A percentile compares a stretch with the other conserved stretches of the same genome.
phyloP scores from a whole-genome alignment of 2,797 vertebrate genomes.

The Sus cebifrons region DNA sequence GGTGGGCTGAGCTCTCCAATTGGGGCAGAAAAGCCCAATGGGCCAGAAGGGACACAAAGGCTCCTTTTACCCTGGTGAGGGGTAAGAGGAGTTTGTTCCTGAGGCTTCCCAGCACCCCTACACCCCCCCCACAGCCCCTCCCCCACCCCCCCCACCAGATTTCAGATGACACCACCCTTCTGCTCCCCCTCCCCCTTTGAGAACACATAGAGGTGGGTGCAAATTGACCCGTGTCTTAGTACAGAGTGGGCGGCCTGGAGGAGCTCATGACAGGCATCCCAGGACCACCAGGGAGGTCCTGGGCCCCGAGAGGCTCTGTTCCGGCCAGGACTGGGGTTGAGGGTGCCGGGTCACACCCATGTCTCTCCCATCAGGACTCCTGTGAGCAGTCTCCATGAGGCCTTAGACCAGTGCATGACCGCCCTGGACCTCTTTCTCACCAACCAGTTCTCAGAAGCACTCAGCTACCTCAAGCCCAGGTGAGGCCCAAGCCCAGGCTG shows the following conservation, averaged over 20 bases:
- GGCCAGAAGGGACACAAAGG: conserved; percentile 82
- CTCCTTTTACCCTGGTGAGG: conserved; percentile 37
- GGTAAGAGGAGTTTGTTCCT: conserved; percentile 59
- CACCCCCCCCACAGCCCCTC: neutral
- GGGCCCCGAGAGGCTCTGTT: neutral
- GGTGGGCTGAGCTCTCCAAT: conserved; percentile 10
- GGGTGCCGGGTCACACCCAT: neutral
- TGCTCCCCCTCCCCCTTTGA: neutral
- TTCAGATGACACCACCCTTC: neutral
- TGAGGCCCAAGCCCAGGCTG: conserved; percentile 84
- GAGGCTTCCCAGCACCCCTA: neutral
- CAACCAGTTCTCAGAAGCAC: conserved; percentile 97
- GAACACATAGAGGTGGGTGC: neutral
- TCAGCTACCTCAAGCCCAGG: conserved; percentile 94
- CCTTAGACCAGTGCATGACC: conserved; percentile 96
- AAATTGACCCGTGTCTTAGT: neutral
- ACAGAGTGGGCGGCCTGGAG: neutral
- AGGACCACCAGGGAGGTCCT: neutral
- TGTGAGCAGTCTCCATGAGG: conserved; percentile 93
- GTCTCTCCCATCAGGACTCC: conserved; percentile 91
- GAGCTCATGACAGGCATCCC: neutral
- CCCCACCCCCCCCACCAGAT: neutral
- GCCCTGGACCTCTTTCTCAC: conserved; percentile 97
- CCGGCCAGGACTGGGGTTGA: too few relatives aligned
- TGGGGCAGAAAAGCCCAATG: conserved; percentile 60